Evolutionary conservation across 1,140 invertebrate genomes (phyloP).

Genomic region (Tachypleus tridentatus): DNA sequence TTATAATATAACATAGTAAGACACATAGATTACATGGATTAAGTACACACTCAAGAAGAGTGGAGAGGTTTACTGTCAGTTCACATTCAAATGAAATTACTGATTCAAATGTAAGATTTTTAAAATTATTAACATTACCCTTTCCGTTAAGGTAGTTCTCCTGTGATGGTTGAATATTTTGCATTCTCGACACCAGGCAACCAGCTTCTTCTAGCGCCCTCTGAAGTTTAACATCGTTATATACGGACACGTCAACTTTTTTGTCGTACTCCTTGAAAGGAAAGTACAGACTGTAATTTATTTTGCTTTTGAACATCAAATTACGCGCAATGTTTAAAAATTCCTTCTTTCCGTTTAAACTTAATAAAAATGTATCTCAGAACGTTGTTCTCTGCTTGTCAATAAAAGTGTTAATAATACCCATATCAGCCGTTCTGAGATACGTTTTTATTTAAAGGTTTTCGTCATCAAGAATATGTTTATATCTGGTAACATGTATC

Average conservation of each 20-base stretch:
- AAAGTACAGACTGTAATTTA: too few relatives aligned
- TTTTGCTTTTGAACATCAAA: too few relatives aligned
- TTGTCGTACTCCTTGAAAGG: constrained; percentile 15
- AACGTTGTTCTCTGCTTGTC: too few relatives aligned
- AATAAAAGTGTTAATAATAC: too few relatives aligned
- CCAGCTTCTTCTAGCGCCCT: constrained; percentile 13
- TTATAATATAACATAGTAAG: not conserved
- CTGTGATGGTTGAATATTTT: constrained; percentile 9
- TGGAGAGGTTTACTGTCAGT: not conserved
- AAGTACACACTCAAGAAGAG: not conserved
- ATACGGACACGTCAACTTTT: constrained; percentile 14
- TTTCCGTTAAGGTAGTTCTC: constrained; percentile 11
- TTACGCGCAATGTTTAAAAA: too few relatives aligned
- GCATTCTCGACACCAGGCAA: constrained; percentile 7
- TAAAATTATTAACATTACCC: not conserved
- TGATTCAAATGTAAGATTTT: not conserved
- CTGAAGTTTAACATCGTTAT: constrained; percentile 12
- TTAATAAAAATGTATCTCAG: too few relatives aligned
- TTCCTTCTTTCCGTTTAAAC: too few relatives aligned
- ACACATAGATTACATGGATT: not conserved
- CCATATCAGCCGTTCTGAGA: too few relatives aligned
- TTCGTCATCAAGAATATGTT: too few relatives aligned
- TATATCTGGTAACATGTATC: too few relatives aligned
- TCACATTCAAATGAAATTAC: too few relatives aligned
- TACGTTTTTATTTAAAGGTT: too few relatives aligned